Conservation (phyloP, 2,113 vertebrate genomes). For the Hassar affinis region DNA sequence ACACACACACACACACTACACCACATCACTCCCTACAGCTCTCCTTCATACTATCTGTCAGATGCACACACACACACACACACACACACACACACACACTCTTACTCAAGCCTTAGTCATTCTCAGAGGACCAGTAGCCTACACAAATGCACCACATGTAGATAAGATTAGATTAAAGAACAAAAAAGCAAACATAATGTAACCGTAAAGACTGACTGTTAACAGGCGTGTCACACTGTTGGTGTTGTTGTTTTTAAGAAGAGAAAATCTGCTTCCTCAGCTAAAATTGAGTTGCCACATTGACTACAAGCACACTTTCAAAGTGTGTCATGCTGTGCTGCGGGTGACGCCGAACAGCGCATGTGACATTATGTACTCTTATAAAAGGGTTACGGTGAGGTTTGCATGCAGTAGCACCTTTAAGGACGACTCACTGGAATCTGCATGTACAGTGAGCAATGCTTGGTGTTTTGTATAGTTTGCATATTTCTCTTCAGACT, state of each 20-base stretch:
- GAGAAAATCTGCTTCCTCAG: constrained; percentile 24
- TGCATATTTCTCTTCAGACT: not conserved
- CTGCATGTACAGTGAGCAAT: not conserved
- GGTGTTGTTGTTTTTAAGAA: constrained; percentile 17
- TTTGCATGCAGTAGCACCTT: not conserved
- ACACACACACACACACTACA: constrained; percentile 38
- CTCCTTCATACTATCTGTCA: constrained; percentile 14
- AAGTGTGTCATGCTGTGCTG: constrained; percentile 37
- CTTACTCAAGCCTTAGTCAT: not conserved
- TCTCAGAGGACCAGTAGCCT: not conserved
- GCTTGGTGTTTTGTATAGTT: not conserved
- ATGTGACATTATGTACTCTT: not conserved
- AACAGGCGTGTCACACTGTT: not conserved
- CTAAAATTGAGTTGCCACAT: constrained; percentile 20
- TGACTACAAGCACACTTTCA: constrained; percentile 42
- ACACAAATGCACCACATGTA: not conserved
- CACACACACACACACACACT: not conserved
- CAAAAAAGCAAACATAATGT: not conserved
- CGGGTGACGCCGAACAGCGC: not conserved
- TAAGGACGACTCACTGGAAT: not conserved
- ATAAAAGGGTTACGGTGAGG: constrained; percentile 20
- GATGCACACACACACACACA: not conserved
- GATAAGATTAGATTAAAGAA: constrained; percentile 1
- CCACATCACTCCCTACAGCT: constrained; percentile 53
- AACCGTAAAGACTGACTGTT: not conserved